phyloP scores from a whole-genome alignment of 2,888 invertebrate genomes.

The Polydesmus complanatus region DNA sequence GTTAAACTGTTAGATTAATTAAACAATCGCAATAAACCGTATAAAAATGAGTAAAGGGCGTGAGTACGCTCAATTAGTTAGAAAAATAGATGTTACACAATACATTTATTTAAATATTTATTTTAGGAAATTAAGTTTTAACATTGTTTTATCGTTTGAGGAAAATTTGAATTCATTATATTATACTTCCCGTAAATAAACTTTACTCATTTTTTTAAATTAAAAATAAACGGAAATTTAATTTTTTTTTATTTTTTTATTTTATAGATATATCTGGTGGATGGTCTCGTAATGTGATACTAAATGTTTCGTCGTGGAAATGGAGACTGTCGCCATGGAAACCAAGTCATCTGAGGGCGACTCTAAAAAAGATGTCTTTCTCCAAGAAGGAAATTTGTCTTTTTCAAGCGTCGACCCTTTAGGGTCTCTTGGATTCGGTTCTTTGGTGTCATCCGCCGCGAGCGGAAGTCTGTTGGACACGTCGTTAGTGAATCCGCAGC shows the following conservation, averaged over 20 bases:
- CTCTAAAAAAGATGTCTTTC: slow-evolving; percentile 16
- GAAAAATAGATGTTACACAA: no score
- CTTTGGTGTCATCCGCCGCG: slow-evolving; percentile 3
- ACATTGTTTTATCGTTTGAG: no score
- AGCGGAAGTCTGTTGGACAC: background rate
- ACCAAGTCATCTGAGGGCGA: slow-evolving; percentile 18
- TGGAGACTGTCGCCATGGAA: slow-evolving; percentile 21
- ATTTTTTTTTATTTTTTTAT: background rate
- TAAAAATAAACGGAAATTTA: slow-evolving; percentile 13
- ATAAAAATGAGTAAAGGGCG: no score
- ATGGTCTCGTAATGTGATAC: slow-evolving; percentile 18
- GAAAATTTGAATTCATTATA: no score
- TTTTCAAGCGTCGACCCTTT: slow-evolving; percentile 11
- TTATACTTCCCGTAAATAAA: no score
- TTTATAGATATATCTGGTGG: slow-evolving; percentile 6
- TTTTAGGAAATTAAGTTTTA: slow-evolving; percentile 9
- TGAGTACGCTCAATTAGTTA: no score
- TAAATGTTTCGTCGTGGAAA: slow-evolving; percentile 20
- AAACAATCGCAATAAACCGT: no score
- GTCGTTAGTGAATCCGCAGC: background rate
- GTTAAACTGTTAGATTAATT: no score
- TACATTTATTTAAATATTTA: no score
- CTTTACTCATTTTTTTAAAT: slow-evolving; percentile 14
- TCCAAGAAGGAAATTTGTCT: background rate
- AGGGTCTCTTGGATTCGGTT: slow-evolving; percentile 12